Evolutionary conservation across 2,888 invertebrate species (phyloP).

Genomic region (Amiota minor): DNA sequence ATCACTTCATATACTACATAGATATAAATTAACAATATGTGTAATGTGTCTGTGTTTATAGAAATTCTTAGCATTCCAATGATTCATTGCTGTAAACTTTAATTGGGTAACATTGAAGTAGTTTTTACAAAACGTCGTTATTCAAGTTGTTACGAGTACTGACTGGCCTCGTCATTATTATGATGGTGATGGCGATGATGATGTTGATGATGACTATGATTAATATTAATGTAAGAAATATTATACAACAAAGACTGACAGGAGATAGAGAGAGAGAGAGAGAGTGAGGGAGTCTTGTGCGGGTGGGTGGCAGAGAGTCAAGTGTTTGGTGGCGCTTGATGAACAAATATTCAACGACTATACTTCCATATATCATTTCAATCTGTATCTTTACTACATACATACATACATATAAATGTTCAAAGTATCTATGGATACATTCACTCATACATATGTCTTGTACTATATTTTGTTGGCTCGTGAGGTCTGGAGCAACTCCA

Average conservation of each 20-base stretch:
- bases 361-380: conserved; percentile 7
- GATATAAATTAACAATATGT: neutral
- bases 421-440: no score
- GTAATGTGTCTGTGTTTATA: conserved; percentile 38
- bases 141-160: neutral
- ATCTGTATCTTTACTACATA: no score
- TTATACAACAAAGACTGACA: conserved; percentile 7
- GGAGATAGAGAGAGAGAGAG: neutral
- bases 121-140: conserved; percentile 29
- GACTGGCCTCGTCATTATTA: conserved; percentile 3
- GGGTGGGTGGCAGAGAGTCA: no score
- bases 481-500: neutral
- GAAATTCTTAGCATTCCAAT: conserved; percentile 65
- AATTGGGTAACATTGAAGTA: conserved; percentile 65
- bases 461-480: neutral
- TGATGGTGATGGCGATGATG: neutral
- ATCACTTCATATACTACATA: conserved; percentile 1
- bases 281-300: neutral
- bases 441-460: no score
- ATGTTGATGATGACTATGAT: no score
- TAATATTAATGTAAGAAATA: conserved; percentile 20
- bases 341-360: conserved; percentile 12
- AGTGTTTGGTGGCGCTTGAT: conserved; percentile 4
- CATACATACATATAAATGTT: no score
- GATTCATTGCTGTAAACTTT: conserved; percentile 63